phyloP scores from a whole-genome alignment of 2,113 vertebrate genomes.

The Phrynocephalus versicolor region DNA sequence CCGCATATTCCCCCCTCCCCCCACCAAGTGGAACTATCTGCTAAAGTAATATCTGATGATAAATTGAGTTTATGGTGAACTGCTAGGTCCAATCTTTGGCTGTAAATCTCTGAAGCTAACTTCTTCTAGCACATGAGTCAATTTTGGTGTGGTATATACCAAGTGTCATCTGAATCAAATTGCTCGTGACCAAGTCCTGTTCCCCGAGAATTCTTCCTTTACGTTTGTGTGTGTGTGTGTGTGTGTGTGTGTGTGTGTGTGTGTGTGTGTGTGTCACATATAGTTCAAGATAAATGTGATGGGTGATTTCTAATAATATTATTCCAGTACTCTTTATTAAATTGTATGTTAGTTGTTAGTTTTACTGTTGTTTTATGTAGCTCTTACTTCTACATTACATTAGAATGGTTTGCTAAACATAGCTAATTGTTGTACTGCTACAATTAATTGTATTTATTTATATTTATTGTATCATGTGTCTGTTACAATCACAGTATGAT shows the following conservation, averaged over 20 bases:
- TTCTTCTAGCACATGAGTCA: constrained; percentile 69
- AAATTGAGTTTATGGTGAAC: constrained; percentile 81
- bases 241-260: too few species aligned
- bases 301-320: constrained; percentile 26
- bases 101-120: constrained; percentile 79
- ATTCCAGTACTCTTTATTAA: constrained; percentile 48
- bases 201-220: constrained; percentile 70
- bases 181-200: constrained; percentile 72
- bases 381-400: too few species aligned
- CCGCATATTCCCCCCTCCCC: constrained; percentile 54
- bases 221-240: too few species aligned
- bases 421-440: neutral
- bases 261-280: constrained; percentile 73
- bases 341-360: neutral
- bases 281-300: constrained; percentile 59
- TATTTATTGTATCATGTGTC: neutral
- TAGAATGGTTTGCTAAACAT: constrained; percentile 5
- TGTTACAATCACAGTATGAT: neutral
- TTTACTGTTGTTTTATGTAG: neutral
- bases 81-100: constrained; percentile 78
- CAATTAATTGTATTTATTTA: too few species aligned
- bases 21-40: constrained; percentile 69
- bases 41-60: constrained; percentile 81
- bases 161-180: constrained; percentile 82
- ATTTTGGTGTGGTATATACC: constrained; percentile 65